Percentiles rank a stretch among this genome's conserved stretches.
These are phyloP conservation scores for Blomia tropicalis DNA, from an alignment of 2,888 invertebrate species.

Conservation along the genomic window DNA sequence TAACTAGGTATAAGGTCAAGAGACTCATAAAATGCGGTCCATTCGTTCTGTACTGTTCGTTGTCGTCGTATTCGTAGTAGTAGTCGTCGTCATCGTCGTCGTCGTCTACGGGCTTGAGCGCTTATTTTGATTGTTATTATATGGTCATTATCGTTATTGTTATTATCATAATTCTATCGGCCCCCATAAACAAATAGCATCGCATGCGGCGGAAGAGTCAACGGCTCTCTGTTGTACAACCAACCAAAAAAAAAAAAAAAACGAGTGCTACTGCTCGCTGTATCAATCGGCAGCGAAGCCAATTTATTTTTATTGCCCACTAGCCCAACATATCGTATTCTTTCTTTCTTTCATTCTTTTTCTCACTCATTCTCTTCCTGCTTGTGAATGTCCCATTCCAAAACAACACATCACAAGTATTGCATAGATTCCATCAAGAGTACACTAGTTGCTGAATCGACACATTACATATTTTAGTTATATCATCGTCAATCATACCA, in stretches of 20 bases:
- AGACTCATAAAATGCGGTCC: slow-evolving; percentile 10
- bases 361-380: not conserved
- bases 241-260: too few species aligned
- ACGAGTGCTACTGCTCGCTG: too few species aligned
- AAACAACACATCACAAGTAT: not conserved
- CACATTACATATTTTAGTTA: not conserved
- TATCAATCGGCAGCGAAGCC: slow-evolving; percentile 7
- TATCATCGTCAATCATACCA: not conserved
- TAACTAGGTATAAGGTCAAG: slow-evolving; percentile 15
- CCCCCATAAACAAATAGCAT: slow-evolving; percentile 11
- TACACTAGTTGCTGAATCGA: not conserved
- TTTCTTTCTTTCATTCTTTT: not conserved
- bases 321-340: too few species aligned
- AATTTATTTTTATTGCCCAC: slow-evolving; percentile 9
- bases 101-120: too few species aligned
- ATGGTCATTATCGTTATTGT: slow-evolving; percentile 1
- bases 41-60: too few species aligned
- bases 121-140: slow-evolving; percentile 4
- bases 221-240: too few species aligned
- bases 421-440: not conserved
- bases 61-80: too few species aligned
- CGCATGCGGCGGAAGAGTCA: not conserved
- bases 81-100: too few species aligned
- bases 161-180: slow-evolving; percentile 14
- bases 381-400: not conserved